Conservation (phyloP, 2,113 vertebrate genomes). For the Thryonomys swinderianus region DNA sequence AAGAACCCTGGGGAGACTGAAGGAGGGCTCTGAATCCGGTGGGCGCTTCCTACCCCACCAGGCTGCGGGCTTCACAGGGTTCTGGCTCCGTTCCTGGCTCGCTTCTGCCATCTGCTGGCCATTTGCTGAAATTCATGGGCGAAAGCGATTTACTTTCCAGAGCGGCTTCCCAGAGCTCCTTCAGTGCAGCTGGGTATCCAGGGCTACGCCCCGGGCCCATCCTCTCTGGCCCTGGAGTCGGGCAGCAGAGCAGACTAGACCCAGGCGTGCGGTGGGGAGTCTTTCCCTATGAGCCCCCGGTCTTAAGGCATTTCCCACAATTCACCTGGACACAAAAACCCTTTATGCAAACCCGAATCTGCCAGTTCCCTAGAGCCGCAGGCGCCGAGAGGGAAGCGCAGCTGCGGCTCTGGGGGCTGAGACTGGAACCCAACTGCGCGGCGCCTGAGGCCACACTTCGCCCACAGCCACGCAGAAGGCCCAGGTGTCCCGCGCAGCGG, state of each 20-base stretch:
- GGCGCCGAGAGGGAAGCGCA: not conserved
- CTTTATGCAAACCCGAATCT: not conserved
- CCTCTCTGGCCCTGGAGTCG: not conserved
- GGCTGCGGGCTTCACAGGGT: fast-evolving
- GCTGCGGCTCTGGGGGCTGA: not conserved
- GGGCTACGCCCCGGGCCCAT: too few relatives aligned
- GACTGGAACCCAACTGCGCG: not conserved
- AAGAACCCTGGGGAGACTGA: not conserved
- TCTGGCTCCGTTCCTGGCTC: not conserved
- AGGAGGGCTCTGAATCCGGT: not conserved
- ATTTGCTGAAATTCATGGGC: fast-evolving
- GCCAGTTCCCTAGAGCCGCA: too few relatives aligned
- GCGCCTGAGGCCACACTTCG: too few relatives aligned
- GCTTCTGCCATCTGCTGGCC: constrained; percentile 74
- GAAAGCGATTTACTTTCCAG: not conserved
- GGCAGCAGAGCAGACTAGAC: not conserved
- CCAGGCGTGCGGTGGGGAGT: too few relatives aligned
- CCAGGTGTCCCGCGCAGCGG: fast-evolving
- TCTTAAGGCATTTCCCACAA: not conserved
- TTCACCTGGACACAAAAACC: not conserved
- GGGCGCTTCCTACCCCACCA: not conserved
- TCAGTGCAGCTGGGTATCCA: too few relatives aligned
- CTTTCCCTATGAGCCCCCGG: too few relatives aligned
- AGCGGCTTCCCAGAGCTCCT: not conserved
- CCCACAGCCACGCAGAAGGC: fast-evolving